Evolutionary conservation across 1,140 invertebrate genomes (phyloP).

Genomic region (Protaetia brevitarsis): DNA sequence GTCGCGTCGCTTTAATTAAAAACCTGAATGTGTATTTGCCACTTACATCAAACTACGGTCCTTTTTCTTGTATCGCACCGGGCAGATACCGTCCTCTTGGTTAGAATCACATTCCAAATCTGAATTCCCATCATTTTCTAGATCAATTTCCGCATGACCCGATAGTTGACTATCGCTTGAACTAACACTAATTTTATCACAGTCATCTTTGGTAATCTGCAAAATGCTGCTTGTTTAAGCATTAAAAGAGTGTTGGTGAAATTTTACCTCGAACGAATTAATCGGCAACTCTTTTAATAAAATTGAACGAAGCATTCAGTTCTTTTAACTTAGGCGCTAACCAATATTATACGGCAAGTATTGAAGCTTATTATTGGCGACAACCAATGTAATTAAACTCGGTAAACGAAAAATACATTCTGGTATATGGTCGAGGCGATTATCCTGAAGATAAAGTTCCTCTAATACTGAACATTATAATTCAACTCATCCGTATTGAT

Average conservation of each 20-base stretch:
- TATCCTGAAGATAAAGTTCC: slow-evolving; percentile 86
- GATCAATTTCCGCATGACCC: slow-evolving; percentile 41
- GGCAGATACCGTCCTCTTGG: slow-evolving; percentile 35
- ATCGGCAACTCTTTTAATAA: slow-evolving; percentile 78
- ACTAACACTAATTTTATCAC: slow-evolving; percentile 46
- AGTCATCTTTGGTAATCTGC: slow-evolving; percentile 39
- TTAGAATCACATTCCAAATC: slow-evolving; percentile 38
- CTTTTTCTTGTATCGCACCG: slow-evolving; percentile 44
- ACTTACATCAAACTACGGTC: slow-evolving; percentile 43
- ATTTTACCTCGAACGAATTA: slow-evolving; percentile 47
- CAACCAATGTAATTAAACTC: slow-evolving; percentile 76
- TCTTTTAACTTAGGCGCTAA: slow-evolving; percentile 83
- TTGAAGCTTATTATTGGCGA: slow-evolving; percentile 93
- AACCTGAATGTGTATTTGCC: not conserved
- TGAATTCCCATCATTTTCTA: slow-evolving; percentile 37
- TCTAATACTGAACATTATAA: slow-evolving; percentile 77
- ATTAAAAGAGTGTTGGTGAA: not conserved
- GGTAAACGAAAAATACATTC: slow-evolving; percentile 80
- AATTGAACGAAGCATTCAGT: slow-evolving; percentile 87
- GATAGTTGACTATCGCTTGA: slow-evolving; percentile 48
- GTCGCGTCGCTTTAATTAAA: too few relatives aligned
- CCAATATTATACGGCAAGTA: slow-evolving; percentile 86
- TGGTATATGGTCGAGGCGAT: slow-evolving; percentile 77
- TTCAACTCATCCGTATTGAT: slow-evolving; percentile 47
- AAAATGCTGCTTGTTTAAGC: slow-evolving; percentile 1